Conservation (phyloP, 2,797 vertebrate species). For the Anabas testudineus region DNA sequence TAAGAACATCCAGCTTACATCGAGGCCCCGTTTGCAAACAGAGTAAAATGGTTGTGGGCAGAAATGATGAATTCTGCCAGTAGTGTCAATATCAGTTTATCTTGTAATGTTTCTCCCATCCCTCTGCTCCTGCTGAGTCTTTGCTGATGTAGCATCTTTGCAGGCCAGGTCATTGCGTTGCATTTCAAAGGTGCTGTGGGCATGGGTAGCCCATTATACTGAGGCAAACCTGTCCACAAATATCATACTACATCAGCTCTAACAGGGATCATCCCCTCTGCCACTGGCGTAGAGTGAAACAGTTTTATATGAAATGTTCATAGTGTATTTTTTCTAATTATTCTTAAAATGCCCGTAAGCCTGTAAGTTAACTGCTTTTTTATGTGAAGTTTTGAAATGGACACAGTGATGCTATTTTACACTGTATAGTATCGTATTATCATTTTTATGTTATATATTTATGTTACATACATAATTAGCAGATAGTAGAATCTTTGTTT, state of each 20-base stretch:
- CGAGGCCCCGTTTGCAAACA: conserved; percentile 50
- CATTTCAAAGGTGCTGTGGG: conserved; percentile 56
- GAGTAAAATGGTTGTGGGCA: conserved; percentile 48
- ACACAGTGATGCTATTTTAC: not conserved
- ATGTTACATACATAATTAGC: no score
- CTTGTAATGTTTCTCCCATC: conserved; percentile 57
- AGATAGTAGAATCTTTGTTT: no score
- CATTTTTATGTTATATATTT: not conserved
- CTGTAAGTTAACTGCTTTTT: no score
- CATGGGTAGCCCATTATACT: conserved; percentile 17
- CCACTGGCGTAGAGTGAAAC: conserved; percentile 12
- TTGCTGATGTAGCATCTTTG: conserved; percentile 66
- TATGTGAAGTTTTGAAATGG: not conserved
- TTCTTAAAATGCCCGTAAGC: no score
- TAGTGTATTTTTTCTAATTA: not conserved
- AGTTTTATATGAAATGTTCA: no score
- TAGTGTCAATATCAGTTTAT: conserved; percentile 70
- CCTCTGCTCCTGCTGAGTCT: conserved; percentile 42
- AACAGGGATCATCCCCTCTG: conserved; percentile 29
- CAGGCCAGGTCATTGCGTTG: conserved; percentile 52
- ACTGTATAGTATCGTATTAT: no score
- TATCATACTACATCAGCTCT: conserved; percentile 39
- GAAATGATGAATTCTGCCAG: conserved; percentile 64
- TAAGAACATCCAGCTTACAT: conserved; percentile 18
- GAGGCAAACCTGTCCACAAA: conserved; percentile 41